phyloP scores from a whole-genome alignment of 2,113 vertebrate species.

The Pycnonotus jocosus region DNA sequence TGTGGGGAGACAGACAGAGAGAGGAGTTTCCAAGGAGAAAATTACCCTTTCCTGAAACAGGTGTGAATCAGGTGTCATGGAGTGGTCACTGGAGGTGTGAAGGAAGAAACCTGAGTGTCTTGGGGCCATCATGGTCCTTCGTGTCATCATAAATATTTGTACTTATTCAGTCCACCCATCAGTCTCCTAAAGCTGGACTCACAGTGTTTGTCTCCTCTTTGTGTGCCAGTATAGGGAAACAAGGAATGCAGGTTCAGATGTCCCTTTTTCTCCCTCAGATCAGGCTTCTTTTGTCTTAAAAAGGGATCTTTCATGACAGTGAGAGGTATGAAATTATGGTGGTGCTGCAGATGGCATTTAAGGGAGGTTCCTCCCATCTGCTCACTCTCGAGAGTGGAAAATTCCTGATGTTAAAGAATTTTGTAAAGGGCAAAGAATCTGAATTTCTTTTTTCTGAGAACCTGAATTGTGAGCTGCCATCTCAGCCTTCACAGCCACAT shows the following conservation, averaged over 20 bases:
- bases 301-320: background rate
- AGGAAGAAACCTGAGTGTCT: background rate
- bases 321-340: background rate
- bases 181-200: background rate
- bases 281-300: background rate
- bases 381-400: background rate
- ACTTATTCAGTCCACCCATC: background rate
- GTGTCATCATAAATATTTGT: background rate
- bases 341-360: background rate
- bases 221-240: background rate
- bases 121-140: background rate
- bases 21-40: background rate
- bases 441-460: background rate
- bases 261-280: background rate
- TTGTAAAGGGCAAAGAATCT: background rate
- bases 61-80: background rate
- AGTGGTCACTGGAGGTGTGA: background rate
- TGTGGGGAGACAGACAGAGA: background rate
- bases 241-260: constrained; percentile 27
- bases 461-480: background rate
- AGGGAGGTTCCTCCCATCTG: constrained; percentile 15
- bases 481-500: background rate
- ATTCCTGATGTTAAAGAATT: background rate
- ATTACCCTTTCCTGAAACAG: background rate
- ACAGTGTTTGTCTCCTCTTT: background rate